phyloP scores from a whole-genome alignment of 2,797 vertebrate species.

The Phyllotis vaccarum region DNA sequence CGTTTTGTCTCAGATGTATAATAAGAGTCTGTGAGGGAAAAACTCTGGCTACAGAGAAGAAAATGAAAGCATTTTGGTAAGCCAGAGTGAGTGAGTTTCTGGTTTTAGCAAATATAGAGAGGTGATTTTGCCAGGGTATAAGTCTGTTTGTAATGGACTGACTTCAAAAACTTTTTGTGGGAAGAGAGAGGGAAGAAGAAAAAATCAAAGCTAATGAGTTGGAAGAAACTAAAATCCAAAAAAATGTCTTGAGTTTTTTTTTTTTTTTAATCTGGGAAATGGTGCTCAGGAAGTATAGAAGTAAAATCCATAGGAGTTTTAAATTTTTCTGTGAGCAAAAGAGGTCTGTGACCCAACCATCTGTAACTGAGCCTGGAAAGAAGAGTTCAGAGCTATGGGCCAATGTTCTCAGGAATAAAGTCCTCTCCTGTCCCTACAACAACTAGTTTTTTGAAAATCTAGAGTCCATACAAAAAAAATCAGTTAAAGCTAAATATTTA shows the following conservation, averaged over 20 bases:
- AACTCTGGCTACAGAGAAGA: background rate
- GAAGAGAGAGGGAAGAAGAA: background rate
- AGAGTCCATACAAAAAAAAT: background rate
- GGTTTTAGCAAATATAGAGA: background rate
- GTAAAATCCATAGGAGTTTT: background rate
- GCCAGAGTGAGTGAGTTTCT: background rate
- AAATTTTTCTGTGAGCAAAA: background rate
- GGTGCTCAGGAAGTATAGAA: background rate
- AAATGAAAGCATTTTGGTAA: background rate
- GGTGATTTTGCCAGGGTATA: background rate
- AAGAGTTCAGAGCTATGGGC: background rate
- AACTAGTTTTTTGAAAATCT: background rate
- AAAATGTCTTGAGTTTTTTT: background rate
- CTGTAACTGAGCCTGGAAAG: background rate
- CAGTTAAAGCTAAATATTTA: background rate
- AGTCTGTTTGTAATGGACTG: background rate
- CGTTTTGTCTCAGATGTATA: background rate
- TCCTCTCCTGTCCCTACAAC: too few species aligned
- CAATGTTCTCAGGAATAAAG: background rate
- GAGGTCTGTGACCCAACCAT: background rate
- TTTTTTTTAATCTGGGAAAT: background rate
- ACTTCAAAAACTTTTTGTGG: too few species aligned
- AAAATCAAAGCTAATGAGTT: background rate
- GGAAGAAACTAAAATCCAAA: background rate
- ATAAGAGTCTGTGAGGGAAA: background rate